These are phyloP conservation scores for Siderastrea siderea DNA, from an alignment of 92 coral and sea anemone species.

Conservation along the genomic window DNA sequence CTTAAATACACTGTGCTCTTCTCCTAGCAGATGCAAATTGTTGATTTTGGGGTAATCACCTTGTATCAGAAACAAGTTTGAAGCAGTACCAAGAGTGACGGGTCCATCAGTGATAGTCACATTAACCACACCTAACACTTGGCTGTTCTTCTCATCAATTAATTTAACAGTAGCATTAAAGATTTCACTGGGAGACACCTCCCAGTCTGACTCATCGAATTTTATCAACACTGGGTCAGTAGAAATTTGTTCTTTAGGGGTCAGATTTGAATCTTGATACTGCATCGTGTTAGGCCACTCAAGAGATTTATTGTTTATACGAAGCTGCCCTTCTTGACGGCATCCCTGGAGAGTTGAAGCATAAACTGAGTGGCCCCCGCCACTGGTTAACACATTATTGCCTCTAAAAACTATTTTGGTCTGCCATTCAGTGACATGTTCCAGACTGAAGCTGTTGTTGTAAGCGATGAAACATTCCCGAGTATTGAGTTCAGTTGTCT, in stretches of 20 bases:
- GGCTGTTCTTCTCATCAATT: constrained; percentile 85
- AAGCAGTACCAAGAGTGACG: constrained; percentile 73
- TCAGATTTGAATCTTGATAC: constrained; percentile 27
- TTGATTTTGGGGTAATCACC: constrained; percentile 16
- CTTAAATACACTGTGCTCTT: constrained; percentile 42
- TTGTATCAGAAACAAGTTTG: constrained; percentile 80
- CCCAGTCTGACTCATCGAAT: constrained; percentile 75
- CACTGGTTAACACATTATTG: constrained; percentile 68
- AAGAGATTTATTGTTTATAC: constrained; percentile 78
- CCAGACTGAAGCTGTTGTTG: constrained; percentile 36
- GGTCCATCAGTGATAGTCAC: constrained; percentile 33
- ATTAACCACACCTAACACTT: constrained; percentile 83
- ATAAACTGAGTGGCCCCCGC: constrained; percentile 89
- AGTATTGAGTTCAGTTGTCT: constrained; percentile 88
- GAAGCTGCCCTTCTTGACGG: constrained; percentile 68
- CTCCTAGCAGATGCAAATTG: constrained; percentile 61
- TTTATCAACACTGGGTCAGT: constrained; percentile 86
- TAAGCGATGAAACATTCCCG: constrained; percentile 84
- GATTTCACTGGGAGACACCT: constrained; percentile 76
- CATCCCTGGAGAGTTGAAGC: constrained; percentile 92
- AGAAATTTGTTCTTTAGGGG: constrained; percentile 72
- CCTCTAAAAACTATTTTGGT: constrained; percentile 75
- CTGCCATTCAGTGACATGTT: constrained; percentile 62
- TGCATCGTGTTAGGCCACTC: constrained; percentile 71
- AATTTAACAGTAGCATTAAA: constrained; percentile 78